A percentile compares a stretch with the other conserved stretches of the same genome.
These are phyloP conservation scores for Psilopogon haemacephalus DNA, from an alignment of 2,113 vertebrate species.

Conservation along the genomic window DNA sequence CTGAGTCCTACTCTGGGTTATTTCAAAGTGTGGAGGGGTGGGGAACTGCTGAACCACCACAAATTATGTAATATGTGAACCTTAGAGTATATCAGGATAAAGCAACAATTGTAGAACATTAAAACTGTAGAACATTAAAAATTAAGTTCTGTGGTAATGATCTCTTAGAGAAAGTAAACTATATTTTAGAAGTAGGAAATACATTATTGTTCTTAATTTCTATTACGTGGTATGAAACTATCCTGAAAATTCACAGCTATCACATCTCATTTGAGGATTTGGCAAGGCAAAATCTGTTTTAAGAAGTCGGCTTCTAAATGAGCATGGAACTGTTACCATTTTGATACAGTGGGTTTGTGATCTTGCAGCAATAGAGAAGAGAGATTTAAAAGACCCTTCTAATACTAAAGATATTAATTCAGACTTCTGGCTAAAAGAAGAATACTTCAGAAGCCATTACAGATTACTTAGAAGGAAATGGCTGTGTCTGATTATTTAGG, in stretches of 20 bases:
- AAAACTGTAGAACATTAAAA: not conserved
- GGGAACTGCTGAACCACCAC: too few species aligned
- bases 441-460: not conserved
- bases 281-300: not conserved
- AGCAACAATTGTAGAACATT: not conserved
- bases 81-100: not conserved
- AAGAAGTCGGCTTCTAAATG: not conserved
- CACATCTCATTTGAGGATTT: not conserved
- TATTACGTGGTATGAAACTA: not conserved
- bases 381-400: not conserved
- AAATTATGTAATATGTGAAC: fast-evolving
- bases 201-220: not conserved
- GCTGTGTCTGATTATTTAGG: not conserved
- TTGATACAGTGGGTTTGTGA: not conserved
- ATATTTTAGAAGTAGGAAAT: not conserved
- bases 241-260: not conserved
- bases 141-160: not conserved
- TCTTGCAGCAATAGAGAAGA: not conserved
- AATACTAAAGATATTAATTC: not conserved
- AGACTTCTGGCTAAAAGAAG: not conserved
- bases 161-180: not conserved
- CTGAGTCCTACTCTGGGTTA: too few species aligned
- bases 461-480: not conserved
- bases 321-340: not conserved
- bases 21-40: too few species aligned